These are phyloP conservation scores for Hydrotaea cyrtoneurina DNA, from an alignment of 2,888 invertebrate genomes.

Conservation along the genomic window DNA sequence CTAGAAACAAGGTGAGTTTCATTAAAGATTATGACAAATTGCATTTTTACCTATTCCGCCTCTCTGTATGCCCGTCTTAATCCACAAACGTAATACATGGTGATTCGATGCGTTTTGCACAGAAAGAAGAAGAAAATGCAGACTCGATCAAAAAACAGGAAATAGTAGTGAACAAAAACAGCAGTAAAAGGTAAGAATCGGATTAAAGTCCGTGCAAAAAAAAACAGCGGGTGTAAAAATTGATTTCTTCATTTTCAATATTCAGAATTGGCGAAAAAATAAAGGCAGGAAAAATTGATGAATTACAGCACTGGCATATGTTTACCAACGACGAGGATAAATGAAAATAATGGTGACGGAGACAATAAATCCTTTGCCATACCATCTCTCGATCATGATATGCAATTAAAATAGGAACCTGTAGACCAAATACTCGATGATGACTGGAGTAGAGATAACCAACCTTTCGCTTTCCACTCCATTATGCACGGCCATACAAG, in stretches of 20 bases:
- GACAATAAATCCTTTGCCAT: slow-evolving; percentile 45
- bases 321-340: slow-evolving; percentile 72
- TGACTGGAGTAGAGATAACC: slow-evolving; percentile 45
- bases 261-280: not conserved
- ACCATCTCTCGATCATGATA: slow-evolving; percentile 57
- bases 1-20: no score
- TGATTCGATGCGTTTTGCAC: no score
- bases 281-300: slow-evolving; percentile 71
- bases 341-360: not conserved
- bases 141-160: slow-evolving; percentile 45
- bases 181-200: slow-evolving; percentile 61
- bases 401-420: slow-evolving; percentile 65
- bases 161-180: slow-evolving; percentile 50
- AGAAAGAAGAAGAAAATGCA: slow-evolving; percentile 45
- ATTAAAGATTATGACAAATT: no score
- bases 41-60: no score
- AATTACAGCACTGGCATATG: slow-evolving; percentile 77
- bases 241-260: not conserved
- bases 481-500: slow-evolving; percentile 22
- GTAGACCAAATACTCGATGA: slow-evolving; percentile 66
- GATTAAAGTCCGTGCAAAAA: slow-evolving; percentile 32
- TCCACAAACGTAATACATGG: no score
- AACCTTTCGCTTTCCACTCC: slow-evolving; percentile 43
- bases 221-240: not conserved
- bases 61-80: no score